These are phyloP conservation scores for Trematomus loennbergii DNA, from an alignment of 2,113 vertebrate genomes.

Conservation along the genomic window DNA sequence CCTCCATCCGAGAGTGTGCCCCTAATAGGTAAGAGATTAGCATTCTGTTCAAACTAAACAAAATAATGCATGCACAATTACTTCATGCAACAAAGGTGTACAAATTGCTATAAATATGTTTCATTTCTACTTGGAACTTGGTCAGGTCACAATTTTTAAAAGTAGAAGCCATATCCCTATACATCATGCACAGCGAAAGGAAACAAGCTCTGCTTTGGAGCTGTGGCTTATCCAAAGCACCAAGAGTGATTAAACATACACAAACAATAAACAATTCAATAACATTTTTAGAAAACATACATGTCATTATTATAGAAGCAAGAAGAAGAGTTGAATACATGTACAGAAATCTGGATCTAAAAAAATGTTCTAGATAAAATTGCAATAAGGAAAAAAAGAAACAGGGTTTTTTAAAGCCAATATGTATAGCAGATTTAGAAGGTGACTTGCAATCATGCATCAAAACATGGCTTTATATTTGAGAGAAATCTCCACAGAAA, in stretches of 20 bases:
- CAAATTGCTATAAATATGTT: neutral
- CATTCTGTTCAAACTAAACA: neutral
- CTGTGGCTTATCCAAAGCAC: neutral
- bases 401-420: neutral
- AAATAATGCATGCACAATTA: neutral
- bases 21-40: conserved; percentile 89
- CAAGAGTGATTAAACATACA: neutral
- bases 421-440: too few relatives aligned
- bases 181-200: neutral
- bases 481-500: neutral
- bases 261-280: neutral
- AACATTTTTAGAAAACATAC: neutral
- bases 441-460: neutral
- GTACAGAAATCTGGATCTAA: too few relatives aligned
- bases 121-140: neutral
- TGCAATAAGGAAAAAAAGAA: too few relatives aligned
- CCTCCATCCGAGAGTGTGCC: conserved; percentile 97
- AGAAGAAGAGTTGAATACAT: too few relatives aligned
- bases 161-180: neutral
- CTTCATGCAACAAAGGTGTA: neutral
- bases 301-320: neutral
- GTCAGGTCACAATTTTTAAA: neutral
- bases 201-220: neutral
- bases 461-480: neutral
- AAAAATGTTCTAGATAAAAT: too few relatives aligned